Evolutionary conservation across 1,140 invertebrate genomes (phyloP).

Genomic region (Drosophila pruinosa): DNA sequence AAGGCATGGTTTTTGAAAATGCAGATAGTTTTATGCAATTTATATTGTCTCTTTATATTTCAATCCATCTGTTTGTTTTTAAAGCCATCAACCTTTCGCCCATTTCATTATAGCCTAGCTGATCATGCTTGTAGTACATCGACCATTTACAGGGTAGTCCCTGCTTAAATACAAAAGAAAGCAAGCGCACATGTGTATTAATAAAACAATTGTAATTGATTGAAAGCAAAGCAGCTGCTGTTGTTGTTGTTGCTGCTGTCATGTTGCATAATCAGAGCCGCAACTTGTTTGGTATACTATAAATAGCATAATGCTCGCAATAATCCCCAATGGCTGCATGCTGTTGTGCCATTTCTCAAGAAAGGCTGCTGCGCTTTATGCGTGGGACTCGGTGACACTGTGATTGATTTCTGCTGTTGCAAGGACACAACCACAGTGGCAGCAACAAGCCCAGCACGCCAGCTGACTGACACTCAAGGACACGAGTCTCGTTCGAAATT

Average conservation of each 20-base stretch:
- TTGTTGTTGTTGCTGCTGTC: background rate
- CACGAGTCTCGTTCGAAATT: conserved; percentile 6
- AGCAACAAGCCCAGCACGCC: too few species aligned
- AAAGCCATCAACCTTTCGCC: background rate
- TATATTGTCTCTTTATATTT: too few species aligned
- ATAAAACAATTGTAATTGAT: conserved; percentile 9
- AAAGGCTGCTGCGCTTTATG: background rate
- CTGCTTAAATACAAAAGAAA: background rate
- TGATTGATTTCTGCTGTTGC: conserved; percentile 38
- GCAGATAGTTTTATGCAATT: too few species aligned
- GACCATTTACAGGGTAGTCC: background rate
- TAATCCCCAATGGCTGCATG: background rate
- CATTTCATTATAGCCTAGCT: too few species aligned
- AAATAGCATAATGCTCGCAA: background rate
- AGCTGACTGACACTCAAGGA: conserved; percentile 19
- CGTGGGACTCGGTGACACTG: conserved; percentile 20
- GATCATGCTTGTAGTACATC: too few species aligned
- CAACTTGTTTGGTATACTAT: background rate
- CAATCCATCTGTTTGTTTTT: background rate
- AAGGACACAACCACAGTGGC: conserved; percentile 10
- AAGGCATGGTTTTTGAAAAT: too few species aligned
- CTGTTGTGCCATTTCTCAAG: background rate
- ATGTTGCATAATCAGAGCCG: background rate
- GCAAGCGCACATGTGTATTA: background rate
- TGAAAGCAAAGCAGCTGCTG: background rate